Conservation (phyloP, 2,888 invertebrate genomes). For the Drosophila demipolita region DNA sequence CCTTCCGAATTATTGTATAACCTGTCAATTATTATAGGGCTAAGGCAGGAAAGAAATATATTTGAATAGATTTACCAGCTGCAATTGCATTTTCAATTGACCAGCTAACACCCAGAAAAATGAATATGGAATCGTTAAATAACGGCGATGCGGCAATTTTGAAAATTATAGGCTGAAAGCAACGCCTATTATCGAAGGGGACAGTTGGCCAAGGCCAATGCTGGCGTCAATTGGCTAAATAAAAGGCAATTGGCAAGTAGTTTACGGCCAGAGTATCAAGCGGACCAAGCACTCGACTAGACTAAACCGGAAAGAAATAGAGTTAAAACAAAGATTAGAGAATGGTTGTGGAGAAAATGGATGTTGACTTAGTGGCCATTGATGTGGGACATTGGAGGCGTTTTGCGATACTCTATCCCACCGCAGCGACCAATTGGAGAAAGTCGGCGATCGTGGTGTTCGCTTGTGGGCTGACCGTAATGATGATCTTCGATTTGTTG, state of each 20-base stretch:
- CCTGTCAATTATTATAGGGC: neutral
- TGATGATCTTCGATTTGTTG: constrained; percentile 78
- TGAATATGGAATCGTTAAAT: constrained; percentile 6
- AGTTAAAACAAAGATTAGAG: constrained; percentile 1
- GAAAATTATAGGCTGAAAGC: constrained; percentile 61
- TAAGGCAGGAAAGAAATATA: neutral
- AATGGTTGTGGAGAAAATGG: constrained; percentile 59
- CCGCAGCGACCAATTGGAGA: constrained; percentile 67
- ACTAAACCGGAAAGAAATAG: constrained; percentile 3
- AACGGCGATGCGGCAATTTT: constrained; percentile 58
- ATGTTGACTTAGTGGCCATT: constrained; percentile 74
- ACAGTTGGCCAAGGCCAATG: constrained; percentile 47
- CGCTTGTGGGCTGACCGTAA: constrained; percentile 70
- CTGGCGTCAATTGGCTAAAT: constrained; percentile 51
- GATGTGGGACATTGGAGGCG: constrained; percentile 80
- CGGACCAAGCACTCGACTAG: constrained; percentile 24
- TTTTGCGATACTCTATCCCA: constrained; percentile 75
- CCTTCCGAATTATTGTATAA: neutral
- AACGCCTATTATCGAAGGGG: constrained; percentile 26
- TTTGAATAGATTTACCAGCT: neutral
- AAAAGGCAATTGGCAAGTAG: constrained; percentile 66
- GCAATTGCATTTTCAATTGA: constrained; percentile 10
- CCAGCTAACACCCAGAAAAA: constrained; percentile 6
- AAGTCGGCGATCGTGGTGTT: constrained; percentile 74
- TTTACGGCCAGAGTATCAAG: constrained; percentile 57